A percentile compares a stretch with the other conserved stretches of the same genome.
These are phyloP conservation scores for Luehdorfia chinensis DNA, from an alignment of 1,140 invertebrate genomes.

Conservation along the genomic window DNA sequence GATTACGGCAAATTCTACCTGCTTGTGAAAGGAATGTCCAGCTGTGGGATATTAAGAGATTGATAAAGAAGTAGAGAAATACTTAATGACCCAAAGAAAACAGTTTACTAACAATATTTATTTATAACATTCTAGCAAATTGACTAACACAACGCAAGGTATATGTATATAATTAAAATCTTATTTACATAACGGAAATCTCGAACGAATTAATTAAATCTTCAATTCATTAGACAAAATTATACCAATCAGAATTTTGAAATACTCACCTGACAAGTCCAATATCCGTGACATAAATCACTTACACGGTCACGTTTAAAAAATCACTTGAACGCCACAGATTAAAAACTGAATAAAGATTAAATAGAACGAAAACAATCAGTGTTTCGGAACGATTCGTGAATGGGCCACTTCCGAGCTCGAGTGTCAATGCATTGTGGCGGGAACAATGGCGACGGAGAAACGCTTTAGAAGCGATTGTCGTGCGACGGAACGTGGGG, in stretches of 20 bases:
- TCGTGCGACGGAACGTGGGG: slow-evolving; percentile 15
- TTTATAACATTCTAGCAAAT: too few relatives aligned
- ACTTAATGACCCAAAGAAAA: too few relatives aligned
- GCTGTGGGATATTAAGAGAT: too few relatives aligned
- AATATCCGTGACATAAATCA: slow-evolving; percentile 39
- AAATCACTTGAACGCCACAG: slow-evolving; percentile 32
- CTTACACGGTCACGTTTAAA: slow-evolving; percentile 29
- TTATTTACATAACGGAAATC: too few relatives aligned
- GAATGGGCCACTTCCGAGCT: slow-evolving; percentile 35
- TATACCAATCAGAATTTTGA: slow-evolving; percentile 26
- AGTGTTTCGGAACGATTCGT: slow-evolving; percentile 32
- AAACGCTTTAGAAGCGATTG: slow-evolving; percentile 12
- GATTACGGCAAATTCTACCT: too few relatives aligned
- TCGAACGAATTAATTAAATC: slow-evolving; percentile 5
- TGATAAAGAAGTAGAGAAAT: too few relatives aligned
- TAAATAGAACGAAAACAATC: slow-evolving; percentile 24
- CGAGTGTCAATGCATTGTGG: slow-evolving; percentile 50
- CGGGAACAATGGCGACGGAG: slow-evolving; percentile 38
- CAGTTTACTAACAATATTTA: too few relatives aligned
- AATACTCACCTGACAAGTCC: slow-evolving; percentile 44
- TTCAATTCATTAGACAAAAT: slow-evolving; percentile 30
- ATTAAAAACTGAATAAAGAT: slow-evolving; percentile 21
- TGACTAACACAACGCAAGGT: too few relatives aligned
- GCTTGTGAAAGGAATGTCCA: too few relatives aligned
- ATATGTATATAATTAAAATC: too few relatives aligned